Percentiles rank a stretch among this genome's conserved stretches.
phyloP scores from a whole-genome alignment of 2,113 vertebrate species.

The Podarcis cretensis region DNA sequence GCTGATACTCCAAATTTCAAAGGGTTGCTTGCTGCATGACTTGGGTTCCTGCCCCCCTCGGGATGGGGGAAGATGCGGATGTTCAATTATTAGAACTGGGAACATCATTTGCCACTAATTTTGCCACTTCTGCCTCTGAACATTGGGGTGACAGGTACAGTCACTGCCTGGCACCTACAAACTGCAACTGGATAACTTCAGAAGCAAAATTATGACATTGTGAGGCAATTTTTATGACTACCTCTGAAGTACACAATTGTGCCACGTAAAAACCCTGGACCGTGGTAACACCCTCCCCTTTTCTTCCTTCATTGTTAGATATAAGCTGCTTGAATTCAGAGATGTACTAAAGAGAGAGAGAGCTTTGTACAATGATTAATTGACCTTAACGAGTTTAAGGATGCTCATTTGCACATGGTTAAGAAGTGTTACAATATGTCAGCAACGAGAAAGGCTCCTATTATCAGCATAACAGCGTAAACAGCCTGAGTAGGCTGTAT shows the following conservation, averaged over 20 bases:
- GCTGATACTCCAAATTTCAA: not conserved
- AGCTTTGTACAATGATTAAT: slow-evolving; percentile 78
- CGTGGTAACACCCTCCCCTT: slow-evolving; percentile 42
- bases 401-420: slow-evolving; percentile 84
- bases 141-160: slow-evolving; percentile 25
- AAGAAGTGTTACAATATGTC: slow-evolving; percentile 81
- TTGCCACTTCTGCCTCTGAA: slow-evolving; percentile 18
- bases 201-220: slow-evolving; percentile 46
- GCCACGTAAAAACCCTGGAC: slow-evolving; percentile 8
- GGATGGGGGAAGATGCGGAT: not conserved
- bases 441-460: slow-evolving; percentile 78
- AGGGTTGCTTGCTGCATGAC: fast-evolving
- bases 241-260: slow-evolving; percentile 43
- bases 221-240: slow-evolving; percentile 52
- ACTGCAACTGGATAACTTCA: slow-evolving; percentile 18
- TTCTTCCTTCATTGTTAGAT: not conserved
- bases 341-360: not conserved
- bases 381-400: slow-evolving; percentile 81
- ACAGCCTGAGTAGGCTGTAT: slow-evolving; percentile 80
- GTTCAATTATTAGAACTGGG: slow-evolving; percentile 12
- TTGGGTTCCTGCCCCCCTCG: fast-evolving
- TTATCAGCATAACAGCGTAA: slow-evolving; percentile 77
- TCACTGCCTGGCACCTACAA: slow-evolving; percentile 27
- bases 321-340: slow-evolving; percentile 58
- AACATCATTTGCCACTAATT: slow-evolving; percentile 15